Conservation (phyloP, 2,797 vertebrate species). For the Allochrocebus solatus region DNA sequence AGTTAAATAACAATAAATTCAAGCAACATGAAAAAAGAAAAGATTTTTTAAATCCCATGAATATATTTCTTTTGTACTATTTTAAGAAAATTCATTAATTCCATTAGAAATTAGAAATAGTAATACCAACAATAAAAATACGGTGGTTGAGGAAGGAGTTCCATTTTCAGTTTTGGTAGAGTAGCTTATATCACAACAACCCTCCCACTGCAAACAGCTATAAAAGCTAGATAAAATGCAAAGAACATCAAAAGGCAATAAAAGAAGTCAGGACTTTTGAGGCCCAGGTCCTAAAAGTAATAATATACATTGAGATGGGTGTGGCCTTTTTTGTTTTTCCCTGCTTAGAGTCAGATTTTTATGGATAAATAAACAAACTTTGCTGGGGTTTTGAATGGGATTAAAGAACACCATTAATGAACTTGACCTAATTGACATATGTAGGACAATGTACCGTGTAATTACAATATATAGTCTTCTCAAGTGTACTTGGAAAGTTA, state of each 20-base stretch:
- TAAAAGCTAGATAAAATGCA: slow-evolving; percentile 48
- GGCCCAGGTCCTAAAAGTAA: background rate
- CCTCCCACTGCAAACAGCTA: slow-evolving; percentile 17
- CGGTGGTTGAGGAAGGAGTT: slow-evolving; percentile 28
- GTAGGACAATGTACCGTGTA: background rate
- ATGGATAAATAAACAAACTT: background rate
- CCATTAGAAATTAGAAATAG: slow-evolving; percentile 39
- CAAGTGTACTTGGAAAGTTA: background rate
- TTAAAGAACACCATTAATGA: slow-evolving; percentile 12
- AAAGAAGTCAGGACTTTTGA: slow-evolving; percentile 36
- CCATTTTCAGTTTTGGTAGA: slow-evolving; percentile 52
- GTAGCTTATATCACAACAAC: slow-evolving; percentile 42
- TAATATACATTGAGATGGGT: slow-evolving; percentile 2
- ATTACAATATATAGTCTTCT: background rate
- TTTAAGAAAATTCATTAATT: slow-evolving; percentile 11
- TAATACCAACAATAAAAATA: slow-evolving; percentile 55
- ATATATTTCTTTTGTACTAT: slow-evolving; percentile 47
- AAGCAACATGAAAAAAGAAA: background rate
- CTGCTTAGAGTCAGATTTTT: background rate
- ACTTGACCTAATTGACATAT: background rate
- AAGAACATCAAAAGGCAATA: slow-evolving; percentile 44
- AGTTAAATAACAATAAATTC: slow-evolving; percentile 49
- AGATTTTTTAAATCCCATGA: no score
- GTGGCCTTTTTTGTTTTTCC: background rate
- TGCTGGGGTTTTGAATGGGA: slow-evolving; percentile 6